A percentile compares a stretch with the other conserved stretches of the same genome.
These are phyloP conservation scores for Pterocles burchelli DNA, from an alignment of 2,113 vertebrate genomes.

Conservation along the genomic window DNA sequence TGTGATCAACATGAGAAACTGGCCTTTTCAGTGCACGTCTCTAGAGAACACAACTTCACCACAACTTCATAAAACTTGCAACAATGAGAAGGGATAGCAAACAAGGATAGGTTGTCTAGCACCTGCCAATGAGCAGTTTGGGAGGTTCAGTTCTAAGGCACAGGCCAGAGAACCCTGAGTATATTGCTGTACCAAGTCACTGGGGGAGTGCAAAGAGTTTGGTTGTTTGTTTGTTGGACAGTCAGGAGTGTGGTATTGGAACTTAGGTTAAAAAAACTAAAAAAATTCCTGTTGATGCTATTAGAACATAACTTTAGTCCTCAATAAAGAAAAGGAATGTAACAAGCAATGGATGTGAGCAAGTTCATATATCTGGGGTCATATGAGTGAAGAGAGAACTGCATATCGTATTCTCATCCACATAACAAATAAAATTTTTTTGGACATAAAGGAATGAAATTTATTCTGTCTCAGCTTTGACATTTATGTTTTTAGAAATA, in stretches of 20 bases:
- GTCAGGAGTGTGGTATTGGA: not conserved
- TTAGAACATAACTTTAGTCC: not conserved
- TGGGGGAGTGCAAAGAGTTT: not conserved
- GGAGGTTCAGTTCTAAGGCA: not conserved
- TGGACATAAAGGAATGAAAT: not conserved
- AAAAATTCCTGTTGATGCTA: not conserved
- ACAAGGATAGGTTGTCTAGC: not conserved
- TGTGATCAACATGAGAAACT: not conserved
- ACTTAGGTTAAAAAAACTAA: not conserved
- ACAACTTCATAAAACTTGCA: not conserved
- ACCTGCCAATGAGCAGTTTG: not conserved
- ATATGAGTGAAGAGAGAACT: not conserved
- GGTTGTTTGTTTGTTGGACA: not conserved
- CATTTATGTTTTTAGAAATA: not conserved
- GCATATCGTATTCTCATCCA: not conserved
- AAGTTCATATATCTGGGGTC: not conserved
- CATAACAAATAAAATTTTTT: not conserved
- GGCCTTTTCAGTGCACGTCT: not conserved
- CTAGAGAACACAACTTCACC: not conserved
- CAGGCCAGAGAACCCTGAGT: not conserved
- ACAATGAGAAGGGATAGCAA: not conserved
- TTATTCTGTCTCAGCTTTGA: not conserved
- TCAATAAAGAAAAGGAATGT: not conserved
- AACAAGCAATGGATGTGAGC: not conserved
- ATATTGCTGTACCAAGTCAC: not conserved